Percentiles rank a stretch among this genome's conserved stretches.
Conservation (phyloP, 1,140 invertebrate genomes). For the fruit fly (Drosophila melanogaster) region DNA sequence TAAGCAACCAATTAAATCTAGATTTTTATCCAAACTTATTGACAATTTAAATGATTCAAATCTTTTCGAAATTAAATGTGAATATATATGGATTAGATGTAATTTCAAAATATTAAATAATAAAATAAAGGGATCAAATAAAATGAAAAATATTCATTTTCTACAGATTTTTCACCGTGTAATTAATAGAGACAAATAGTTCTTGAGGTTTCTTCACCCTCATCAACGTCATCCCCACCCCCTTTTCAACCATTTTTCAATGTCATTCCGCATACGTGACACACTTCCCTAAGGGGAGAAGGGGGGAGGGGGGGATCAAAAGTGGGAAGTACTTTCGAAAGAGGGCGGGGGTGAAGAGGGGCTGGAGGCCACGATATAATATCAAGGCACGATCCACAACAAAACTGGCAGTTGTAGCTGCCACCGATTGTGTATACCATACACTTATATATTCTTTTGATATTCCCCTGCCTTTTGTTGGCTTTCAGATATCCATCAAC, state of each 20-base stretch:
- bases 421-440: conserved; percentile 1
- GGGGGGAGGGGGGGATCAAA: neutral
- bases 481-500: conserved; percentile 56
- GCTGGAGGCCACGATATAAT: conserved; percentile 1
- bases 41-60: too few species aligned
- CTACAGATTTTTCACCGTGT: conserved; percentile 3
- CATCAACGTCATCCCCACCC: conserved; percentile 9
- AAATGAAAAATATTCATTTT: too few species aligned
- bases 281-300: conserved; percentile 27
- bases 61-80: too few species aligned
- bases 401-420: neutral
- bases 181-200: conserved; percentile 42
- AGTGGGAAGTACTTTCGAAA: neutral
- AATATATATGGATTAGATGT: too few species aligned
- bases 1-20: conserved; percentile 1
- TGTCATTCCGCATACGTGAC: conserved; percentile 30
- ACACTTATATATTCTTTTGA: neutral
- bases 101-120: too few species aligned
- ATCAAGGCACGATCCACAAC: conserved; percentile 13
- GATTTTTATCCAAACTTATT: neutral
- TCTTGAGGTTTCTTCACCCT: conserved; percentile 14
- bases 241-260: conserved; percentile 11
- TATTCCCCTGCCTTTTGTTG: conserved; percentile 10
- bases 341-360: neutral
- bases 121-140: too few species aligned